Evolutionary conservation across 2,797 vertebrate genomes (phyloP).

Genomic region (Leptatherina wallacei): DNA sequence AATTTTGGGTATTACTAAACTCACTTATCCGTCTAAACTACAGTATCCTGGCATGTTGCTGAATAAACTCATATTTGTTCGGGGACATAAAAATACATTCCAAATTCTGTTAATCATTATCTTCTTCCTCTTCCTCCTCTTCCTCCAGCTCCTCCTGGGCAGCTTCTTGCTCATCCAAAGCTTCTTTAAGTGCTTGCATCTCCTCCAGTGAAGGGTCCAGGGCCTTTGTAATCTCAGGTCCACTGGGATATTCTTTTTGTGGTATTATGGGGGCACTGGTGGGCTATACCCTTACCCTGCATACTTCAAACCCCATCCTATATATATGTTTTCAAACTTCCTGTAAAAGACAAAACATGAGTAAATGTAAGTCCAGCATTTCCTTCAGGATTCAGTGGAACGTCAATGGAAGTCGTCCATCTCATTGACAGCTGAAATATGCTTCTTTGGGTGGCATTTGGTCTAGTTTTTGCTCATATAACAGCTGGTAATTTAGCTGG

Average conservation of each 20-base stretch:
- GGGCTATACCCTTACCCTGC: conserved; percentile 83
- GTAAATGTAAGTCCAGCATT: not conserved
- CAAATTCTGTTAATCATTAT: conserved; percentile 49
- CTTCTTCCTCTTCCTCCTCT: conserved; percentile 81
- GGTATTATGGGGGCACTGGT: conserved; percentile 65
- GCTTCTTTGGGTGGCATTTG: no score
- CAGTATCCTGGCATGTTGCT: not conserved
- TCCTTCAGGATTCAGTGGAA: not conserved
- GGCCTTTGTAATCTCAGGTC: conserved; percentile 85
- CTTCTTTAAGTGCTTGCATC: conserved; percentile 83
- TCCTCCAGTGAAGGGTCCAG: conserved; percentile 88
- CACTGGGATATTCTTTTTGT: conserved; percentile 85
- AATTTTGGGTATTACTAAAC: not conserved
- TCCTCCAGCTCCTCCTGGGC: conserved; percentile 80
- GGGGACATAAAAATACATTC: conserved; percentile 4
- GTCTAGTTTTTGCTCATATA: no score
- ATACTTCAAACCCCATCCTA: conserved; percentile 95
- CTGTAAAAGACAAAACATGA: conserved; percentile 67
- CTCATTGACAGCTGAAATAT: no score
- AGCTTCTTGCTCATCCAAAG: conserved; percentile 79
- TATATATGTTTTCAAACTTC: conserved; percentile 93
- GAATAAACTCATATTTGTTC: conserved; percentile 25
- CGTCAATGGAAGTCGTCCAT: no score
- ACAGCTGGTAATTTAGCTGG: no score
- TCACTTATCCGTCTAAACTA: not conserved